phyloP scores from a whole-genome alignment of 2,888 invertebrate genomes.

The Cantharis nigra region DNA sequence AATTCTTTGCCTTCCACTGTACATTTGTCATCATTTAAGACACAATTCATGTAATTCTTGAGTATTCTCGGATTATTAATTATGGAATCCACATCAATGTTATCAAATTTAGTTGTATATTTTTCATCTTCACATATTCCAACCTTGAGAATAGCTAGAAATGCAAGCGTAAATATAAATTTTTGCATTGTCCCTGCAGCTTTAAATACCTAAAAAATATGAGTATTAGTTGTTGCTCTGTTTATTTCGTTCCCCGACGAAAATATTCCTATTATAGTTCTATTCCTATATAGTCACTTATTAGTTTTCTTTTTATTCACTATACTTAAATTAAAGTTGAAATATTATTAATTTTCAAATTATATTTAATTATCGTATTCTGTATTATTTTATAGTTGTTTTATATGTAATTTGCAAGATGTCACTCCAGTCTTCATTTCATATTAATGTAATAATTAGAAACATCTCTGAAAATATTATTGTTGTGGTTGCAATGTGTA shows the following conservation, averaged over 20 bases:
- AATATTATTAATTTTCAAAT: no score
- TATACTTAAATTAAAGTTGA: no score
- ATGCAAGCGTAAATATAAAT: not conserved
- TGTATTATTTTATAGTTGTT: no score
- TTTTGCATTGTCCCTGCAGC: not conserved
- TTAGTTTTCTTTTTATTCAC: no score
- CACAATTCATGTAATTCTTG: constrained; percentile 70
- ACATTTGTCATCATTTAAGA: constrained; percentile 67
- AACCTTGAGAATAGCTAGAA: not conserved
- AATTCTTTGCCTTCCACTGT: constrained; percentile 69
- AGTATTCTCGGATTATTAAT: constrained; percentile 68
- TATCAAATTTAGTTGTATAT: constrained; percentile 73
- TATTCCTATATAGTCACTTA: no score
- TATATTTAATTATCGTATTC: no score
- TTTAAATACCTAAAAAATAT: not conserved
- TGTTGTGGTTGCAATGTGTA: no score
- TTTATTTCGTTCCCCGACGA: not conserved
- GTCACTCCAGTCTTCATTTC: no score
- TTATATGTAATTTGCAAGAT: no score
- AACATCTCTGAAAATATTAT: no score
- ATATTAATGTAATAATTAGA: no score
- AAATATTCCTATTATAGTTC: no score
- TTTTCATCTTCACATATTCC: constrained; percentile 43
- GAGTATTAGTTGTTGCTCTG: not conserved
- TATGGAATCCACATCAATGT: constrained; percentile 70